Base-by-base conservation (phyloP, 2,888 invertebrate species). In the Eremobia ochroleuca region DNA sequence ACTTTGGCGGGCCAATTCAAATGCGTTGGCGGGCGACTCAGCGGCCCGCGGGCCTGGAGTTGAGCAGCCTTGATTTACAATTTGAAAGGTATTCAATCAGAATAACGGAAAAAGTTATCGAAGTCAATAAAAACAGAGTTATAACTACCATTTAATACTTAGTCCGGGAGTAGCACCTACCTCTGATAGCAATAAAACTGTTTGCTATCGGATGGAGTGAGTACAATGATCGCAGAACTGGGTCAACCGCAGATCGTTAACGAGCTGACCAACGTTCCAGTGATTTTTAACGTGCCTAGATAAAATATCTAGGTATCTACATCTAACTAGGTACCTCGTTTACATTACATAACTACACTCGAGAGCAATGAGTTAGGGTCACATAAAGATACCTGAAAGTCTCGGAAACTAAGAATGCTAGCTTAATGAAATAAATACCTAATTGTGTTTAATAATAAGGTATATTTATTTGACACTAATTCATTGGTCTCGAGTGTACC, bases 171-270 rank as follows among this genome's bases (percentile, higher is more conserved):
- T 68, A 70, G 37, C 55, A 72, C 11, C 25, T 65, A 72, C 59
- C 34, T 55, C 55, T 68, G 81, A 76, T 77, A 82, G 75, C 76
- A 85, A 82, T 86, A 85, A 83, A 86, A 80, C 65, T 77, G 80
- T 76, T 86, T 77, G 67, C 74, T 73, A 71, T 84, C 75, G 37
- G 73, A 64, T 76, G 67, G 46, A 85, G 82, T 79, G 73, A 77
- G 79, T 86, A 82, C 77, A 82, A 85, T 73, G 70, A 77, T 85
- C 79, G 62, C 46, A 73, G 76, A 87, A 85, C 79, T 86, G 77
- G 86, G 87, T 85, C 87, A 87, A 86, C 86, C 82, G 74, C 80
- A 86, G 70, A 85, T 79, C 80, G 87, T 74, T 86, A 87, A 84
- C 82, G 76, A 87, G 81, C 81, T 81, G 67, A 70, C 81, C 68